Conservation (phyloP, 1,140 invertebrate species). For the Doryteuthis pealeii region DNA sequence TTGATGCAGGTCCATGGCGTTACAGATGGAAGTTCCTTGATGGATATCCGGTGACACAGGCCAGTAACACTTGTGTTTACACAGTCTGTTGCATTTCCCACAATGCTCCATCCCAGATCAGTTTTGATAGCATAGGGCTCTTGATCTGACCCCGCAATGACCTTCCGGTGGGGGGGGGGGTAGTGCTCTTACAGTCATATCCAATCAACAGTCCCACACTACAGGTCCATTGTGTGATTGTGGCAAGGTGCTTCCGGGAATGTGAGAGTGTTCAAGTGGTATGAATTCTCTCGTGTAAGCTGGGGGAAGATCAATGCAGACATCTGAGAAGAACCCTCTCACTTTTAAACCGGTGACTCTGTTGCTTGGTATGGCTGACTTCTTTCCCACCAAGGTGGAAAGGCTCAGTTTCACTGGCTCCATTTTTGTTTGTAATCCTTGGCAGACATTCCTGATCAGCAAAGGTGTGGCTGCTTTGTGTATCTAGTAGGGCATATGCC, state of each 20-base stretch:
- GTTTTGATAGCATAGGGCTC: too few relatives aligned
- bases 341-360: slow-evolving; percentile 11
- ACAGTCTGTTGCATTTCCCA: background rate
- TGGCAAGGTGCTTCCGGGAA: too few relatives aligned
- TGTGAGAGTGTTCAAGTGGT: slow-evolving; percentile 9
- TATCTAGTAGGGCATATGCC: slow-evolving; percentile 28
- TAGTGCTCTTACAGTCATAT: too few relatives aligned
- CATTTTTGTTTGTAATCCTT: background rate
- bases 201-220: too few relatives aligned
- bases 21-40: slow-evolving; percentile 16
- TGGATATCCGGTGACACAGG: slow-evolving; percentile 1
- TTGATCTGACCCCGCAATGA: too few relatives aligned
- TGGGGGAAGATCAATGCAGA: background rate
- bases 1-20: background rate
- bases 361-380: slow-evolving; percentile 15
- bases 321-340: slow-evolving; percentile 21
- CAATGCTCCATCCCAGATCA: too few relatives aligned
- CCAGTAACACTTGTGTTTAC: background rate
- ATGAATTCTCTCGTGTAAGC: slow-evolving; percentile 25
- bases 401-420: slow-evolving; percentile 13
- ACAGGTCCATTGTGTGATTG: too few relatives aligned
- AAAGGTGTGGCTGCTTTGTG: slow-evolving; percentile 26
- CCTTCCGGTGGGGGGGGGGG: too few relatives aligned
- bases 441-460: slow-evolving; percentile 17
- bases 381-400: slow-evolving; percentile 21